phyloP scores from a whole-genome alignment of 2,113 vertebrate species.

The Barbus barbus region DNA sequence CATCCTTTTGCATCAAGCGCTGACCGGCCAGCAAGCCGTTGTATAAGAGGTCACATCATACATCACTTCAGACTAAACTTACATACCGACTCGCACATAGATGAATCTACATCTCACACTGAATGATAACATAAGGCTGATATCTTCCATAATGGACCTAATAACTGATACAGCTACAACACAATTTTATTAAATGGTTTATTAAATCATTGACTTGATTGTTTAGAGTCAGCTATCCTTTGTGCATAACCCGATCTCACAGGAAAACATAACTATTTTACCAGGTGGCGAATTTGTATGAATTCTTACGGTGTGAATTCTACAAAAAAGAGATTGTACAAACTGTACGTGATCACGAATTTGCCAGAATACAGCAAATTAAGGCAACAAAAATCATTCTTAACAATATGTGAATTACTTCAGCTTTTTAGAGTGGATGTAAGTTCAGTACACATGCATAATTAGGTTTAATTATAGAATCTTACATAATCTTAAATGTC shows the following conservation, averaged over 20 bases:
- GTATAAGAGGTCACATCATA: background rate
- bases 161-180: background rate
- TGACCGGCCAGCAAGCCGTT: too few species aligned
- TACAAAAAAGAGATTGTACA: too few species aligned
- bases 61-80: slow-evolving; percentile 1
- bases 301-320: too few species aligned
- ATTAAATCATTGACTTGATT: background rate
- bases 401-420: background rate
- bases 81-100: background rate
- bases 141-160: background rate
- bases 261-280: too few species aligned
- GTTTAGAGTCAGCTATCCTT: too few species aligned
- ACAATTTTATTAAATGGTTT: background rate
- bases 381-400: background rate
- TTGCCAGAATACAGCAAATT: background rate
- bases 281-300: background rate
- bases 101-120: background rate
- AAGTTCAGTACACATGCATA: background rate
- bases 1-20: slow-evolving; percentile 31
- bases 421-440: background rate
- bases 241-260: too few species aligned
- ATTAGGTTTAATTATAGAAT: background rate
- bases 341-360: too few species aligned
- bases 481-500: background rate
- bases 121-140: background rate